Evolutionary conservation across 2,113 vertebrate species (phyloP).

Genomic region (Apeltes quadracus): DNA sequence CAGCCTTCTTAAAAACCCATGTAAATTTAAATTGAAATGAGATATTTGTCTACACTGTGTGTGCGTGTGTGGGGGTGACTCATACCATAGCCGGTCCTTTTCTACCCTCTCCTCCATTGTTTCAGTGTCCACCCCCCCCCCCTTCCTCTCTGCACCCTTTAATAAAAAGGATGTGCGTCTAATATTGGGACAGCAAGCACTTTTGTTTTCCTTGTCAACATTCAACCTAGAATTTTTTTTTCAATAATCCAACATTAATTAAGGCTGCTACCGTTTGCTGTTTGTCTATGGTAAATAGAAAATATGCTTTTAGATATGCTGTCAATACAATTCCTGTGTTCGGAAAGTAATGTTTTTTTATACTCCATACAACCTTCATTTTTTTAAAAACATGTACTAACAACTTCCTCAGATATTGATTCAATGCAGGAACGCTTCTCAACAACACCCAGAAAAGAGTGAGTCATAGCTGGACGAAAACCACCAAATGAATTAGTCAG

Average conservation of each 20-base stretch:
- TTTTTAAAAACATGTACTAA: background rate
- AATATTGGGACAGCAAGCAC: conserved; percentile 31
- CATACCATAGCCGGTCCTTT: conserved; percentile 34
- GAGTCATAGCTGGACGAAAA: background rate
- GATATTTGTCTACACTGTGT: background rate
- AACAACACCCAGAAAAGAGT: background rate
- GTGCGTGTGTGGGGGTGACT: conserved; percentile 62
- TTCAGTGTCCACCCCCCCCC: conserved; percentile 39
- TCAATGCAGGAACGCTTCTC: background rate
- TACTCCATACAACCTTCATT: background rate
- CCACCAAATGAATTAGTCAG: background rate
- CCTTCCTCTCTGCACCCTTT: conserved; percentile 65
- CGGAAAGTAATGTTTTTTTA: background rate
- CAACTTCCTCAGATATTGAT: too few species aligned
- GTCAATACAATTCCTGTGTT: background rate
- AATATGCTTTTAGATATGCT: background rate
- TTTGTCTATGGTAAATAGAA: background rate
- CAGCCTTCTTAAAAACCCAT: conserved; percentile 5
- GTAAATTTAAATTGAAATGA: conserved; percentile 11
- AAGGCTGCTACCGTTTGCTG: background rate
- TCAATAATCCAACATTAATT: background rate
- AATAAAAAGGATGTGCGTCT: conserved; percentile 49
- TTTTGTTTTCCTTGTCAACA: conserved; percentile 50
- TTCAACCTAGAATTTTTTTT: background rate
- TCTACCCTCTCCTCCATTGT: conserved; percentile 71